Percentiles rank a stretch among this genome's conserved stretches.
phyloP scores from a whole-genome alignment of 2,888 invertebrate genomes.

The Lobophora halterata region DNA sequence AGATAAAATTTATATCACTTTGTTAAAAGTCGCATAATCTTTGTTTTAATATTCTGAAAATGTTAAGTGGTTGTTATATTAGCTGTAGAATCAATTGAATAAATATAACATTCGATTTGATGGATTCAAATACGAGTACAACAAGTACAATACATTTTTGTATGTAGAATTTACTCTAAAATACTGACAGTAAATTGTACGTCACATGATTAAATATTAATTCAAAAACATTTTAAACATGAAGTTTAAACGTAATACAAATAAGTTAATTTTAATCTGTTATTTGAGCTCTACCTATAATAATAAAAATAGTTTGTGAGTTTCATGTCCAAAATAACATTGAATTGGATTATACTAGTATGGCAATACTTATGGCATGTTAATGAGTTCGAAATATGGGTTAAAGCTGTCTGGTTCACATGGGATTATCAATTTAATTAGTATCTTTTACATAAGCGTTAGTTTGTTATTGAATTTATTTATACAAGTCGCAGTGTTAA shows the following conservation, averaged over 20 bases:
- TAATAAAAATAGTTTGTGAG: constrained; percentile 9
- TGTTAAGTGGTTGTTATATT: too few relatives aligned
- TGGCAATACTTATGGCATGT: constrained; percentile 63
- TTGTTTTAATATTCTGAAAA: too few relatives aligned
- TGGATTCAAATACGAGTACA: not conserved
- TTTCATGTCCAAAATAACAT: constrained; percentile 17
- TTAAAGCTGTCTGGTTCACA: constrained; percentile 62
- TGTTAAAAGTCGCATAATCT: too few relatives aligned
- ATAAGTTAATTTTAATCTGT: constrained; percentile 4
- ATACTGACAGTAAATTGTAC: constrained; percentile 18
- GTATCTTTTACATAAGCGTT: constrained; percentile 40
- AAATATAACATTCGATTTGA: constrained; percentile 11
- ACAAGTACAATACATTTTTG: constrained; percentile 5
- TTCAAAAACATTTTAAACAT: constrained; percentile 21
- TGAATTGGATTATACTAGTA: constrained; percentile 39
- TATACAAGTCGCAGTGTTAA: too few relatives aligned
- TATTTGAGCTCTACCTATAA: constrained; percentile 14
- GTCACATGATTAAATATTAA: constrained; percentile 12
- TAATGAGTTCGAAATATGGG: constrained; percentile 57
- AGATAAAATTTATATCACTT: too few relatives aligned
- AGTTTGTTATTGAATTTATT: constrained; percentile 6
- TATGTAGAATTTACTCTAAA: constrained; percentile 17
- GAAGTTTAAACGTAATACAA: constrained; percentile 17
- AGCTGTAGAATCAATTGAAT: constrained; percentile 8
- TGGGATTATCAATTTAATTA: constrained; percentile 43